These are phyloP conservation scores for Nematostella vectensis DNA, from an alignment of 92 coral and sea anemone species.

Conservation along the genomic window DNA sequence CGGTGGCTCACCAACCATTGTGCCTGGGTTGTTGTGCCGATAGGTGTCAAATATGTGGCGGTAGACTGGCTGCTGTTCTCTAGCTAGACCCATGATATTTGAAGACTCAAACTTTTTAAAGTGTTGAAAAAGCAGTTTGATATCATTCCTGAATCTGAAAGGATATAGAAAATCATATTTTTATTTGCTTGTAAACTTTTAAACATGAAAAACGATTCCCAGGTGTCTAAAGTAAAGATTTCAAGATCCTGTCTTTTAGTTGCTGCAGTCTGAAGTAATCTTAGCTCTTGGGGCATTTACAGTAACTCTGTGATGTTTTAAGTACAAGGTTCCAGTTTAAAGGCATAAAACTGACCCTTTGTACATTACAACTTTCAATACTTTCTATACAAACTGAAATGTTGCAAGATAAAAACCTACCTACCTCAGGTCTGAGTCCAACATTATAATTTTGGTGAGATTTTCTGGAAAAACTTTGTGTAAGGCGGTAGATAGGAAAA, in stretches of 20 bases:
- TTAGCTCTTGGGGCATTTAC: too few relatives aligned
- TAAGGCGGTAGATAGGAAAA: slow-evolving; percentile 69
- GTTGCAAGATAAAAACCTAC: too few relatives aligned
- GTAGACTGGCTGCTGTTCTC: slow-evolving; percentile 81
- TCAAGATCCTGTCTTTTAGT: too few relatives aligned
- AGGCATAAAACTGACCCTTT: too few relatives aligned
- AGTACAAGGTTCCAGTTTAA: too few relatives aligned
- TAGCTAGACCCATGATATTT: slow-evolving; percentile 67
- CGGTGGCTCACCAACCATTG: slow-evolving; percentile 71
- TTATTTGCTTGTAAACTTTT: too few relatives aligned
- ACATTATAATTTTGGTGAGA: slow-evolving; percentile 37
- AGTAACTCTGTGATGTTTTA: too few relatives aligned
- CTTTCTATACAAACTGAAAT: too few relatives aligned
- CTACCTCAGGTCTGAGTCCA: slow-evolving; percentile 76
- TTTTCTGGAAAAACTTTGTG: slow-evolving; percentile 49
- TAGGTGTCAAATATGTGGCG: slow-evolving; percentile 51
- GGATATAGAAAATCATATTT: background rate
- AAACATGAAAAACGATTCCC: too few relatives aligned
- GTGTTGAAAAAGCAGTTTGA: slow-evolving; percentile 66
- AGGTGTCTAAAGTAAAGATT: too few relatives aligned
- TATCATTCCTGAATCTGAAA: slow-evolving; percentile 59
- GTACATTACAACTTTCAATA: too few relatives aligned
- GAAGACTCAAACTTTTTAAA: slow-evolving; percentile 50
- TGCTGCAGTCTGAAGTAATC: too few relatives aligned
- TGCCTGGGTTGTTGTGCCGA: slow-evolving; percentile 42